Conservation (phyloP, 2,113 vertebrate genomes). For the Machaerirhynchus nigripectus region DNA sequence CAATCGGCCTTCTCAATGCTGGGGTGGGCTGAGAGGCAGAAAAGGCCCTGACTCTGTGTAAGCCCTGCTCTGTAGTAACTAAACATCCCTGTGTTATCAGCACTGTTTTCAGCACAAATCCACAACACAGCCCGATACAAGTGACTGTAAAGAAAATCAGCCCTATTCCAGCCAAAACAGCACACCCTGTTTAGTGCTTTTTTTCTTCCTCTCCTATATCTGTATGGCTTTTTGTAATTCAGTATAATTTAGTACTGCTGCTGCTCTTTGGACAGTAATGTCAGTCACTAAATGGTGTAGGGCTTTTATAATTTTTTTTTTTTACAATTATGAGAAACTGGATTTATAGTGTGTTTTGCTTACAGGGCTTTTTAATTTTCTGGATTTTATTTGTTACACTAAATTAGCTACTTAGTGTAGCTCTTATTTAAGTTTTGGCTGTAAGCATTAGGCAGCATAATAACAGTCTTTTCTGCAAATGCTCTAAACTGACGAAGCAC, state of each 20-base stretch:
- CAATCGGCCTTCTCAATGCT: neutral
- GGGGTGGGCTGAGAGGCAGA: neutral
- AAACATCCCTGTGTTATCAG: neutral
- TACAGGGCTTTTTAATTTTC: neutral
- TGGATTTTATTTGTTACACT: neutral
- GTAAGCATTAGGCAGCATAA: rapidly evolving
- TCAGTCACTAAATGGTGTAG: neutral
- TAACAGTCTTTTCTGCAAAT: neutral
- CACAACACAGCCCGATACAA: neutral
- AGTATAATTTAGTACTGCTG: neutral
- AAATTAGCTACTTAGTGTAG: neutral
- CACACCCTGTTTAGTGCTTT: neutral
- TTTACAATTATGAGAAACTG: neutral
- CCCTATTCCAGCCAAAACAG: neutral
- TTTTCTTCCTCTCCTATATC: neutral
- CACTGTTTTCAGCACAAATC: neutral
- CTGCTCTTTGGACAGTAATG: neutral
- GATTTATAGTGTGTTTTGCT: neutral
- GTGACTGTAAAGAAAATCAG: neutral
- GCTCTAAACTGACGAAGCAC: neutral
- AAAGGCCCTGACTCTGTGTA: neutral
- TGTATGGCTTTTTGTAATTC: neutral
- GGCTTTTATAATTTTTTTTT: neutral
- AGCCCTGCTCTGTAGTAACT: neutral
- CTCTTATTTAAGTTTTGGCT: neutral